These are phyloP conservation scores for Turnix velox DNA, from an alignment of 2,113 vertebrate species.

Conservation along the genomic window DNA sequence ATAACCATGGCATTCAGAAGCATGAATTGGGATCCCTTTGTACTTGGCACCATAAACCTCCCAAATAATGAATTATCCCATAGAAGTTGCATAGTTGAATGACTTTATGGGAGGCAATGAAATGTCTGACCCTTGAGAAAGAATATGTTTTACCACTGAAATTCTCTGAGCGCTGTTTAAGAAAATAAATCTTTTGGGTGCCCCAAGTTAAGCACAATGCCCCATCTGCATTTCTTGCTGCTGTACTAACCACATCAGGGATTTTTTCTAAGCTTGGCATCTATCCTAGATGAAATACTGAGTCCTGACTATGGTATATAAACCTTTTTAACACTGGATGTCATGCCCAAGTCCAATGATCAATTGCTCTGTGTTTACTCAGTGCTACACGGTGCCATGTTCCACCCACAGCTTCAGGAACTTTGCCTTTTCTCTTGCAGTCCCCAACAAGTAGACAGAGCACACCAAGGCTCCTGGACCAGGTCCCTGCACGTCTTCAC, in stretches of 20 bases:
- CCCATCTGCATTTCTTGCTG: background rate
- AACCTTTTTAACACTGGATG: background rate
- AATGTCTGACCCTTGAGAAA: background rate
- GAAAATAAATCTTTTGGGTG: background rate
- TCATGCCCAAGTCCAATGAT: conserved; percentile 30
- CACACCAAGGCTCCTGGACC: background rate
- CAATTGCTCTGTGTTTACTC: conserved; percentile 39
- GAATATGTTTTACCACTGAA: background rate
- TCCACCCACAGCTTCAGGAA: conserved; percentile 25
- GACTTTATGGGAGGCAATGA: background rate
- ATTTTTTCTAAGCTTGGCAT: background rate
- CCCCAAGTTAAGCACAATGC: background rate
- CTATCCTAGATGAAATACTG: background rate
- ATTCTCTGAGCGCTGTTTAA: background rate
- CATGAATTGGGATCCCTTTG: background rate
- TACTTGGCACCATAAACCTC: accelerated
- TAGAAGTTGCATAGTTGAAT: background rate
- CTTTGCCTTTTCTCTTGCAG: background rate
- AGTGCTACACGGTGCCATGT: background rate
- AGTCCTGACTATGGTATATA: background rate
- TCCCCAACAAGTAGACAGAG: background rate
- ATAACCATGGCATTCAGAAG: background rate
- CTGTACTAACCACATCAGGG: background rate
- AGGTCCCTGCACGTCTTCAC: background rate
- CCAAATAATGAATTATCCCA: background rate